These are phyloP conservation scores for Palloptera scutellata DNA, from an alignment of 2,888 invertebrate species.

Conservation along the genomic window DNA sequence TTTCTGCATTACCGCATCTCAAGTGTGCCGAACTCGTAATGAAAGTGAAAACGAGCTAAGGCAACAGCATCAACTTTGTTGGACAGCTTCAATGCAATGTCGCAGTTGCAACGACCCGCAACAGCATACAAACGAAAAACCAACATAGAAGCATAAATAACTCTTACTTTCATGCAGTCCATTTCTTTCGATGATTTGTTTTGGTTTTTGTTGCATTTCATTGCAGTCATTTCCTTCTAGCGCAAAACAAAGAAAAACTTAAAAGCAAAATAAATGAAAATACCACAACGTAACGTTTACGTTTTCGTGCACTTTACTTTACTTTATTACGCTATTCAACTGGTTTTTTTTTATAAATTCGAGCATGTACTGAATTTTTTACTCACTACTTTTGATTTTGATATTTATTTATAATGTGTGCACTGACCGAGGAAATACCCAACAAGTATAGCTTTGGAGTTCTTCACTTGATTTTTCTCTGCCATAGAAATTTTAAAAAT, in stretches of 20 bases:
- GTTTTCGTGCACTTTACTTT: too few relatives aligned
- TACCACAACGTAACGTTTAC: too few relatives aligned
- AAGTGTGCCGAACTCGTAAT: conserved; percentile 22
- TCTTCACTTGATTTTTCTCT: too few relatives aligned
- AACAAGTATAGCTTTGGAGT: too few relatives aligned
- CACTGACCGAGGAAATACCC: too few relatives aligned
- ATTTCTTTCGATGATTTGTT: neutral
- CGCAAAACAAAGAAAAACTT: neutral
- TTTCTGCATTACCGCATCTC: conserved; percentile 19
- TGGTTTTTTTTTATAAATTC: too few relatives aligned
- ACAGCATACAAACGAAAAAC: conserved; percentile 27
- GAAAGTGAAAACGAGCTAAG: conserved; percentile 24
- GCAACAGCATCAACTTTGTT: conserved; percentile 7
- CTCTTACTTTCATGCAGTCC: conserved; percentile 6
- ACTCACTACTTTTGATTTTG: too few relatives aligned
- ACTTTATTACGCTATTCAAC: too few relatives aligned
- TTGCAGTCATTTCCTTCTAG: conserved; percentile 1
- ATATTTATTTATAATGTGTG: too few relatives aligned
- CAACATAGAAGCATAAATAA: conserved; percentile 10
- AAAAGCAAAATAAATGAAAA: neutral
- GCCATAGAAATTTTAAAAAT: too few relatives aligned
- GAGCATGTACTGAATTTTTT: too few relatives aligned
- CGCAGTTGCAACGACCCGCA: conserved; percentile 32
- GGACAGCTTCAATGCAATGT: conserved; percentile 13
- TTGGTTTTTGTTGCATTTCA: neutral